Evolutionary conservation across 1,140 invertebrate species (phyloP).

Genomic region (Neodiprion fabricii): DNA sequence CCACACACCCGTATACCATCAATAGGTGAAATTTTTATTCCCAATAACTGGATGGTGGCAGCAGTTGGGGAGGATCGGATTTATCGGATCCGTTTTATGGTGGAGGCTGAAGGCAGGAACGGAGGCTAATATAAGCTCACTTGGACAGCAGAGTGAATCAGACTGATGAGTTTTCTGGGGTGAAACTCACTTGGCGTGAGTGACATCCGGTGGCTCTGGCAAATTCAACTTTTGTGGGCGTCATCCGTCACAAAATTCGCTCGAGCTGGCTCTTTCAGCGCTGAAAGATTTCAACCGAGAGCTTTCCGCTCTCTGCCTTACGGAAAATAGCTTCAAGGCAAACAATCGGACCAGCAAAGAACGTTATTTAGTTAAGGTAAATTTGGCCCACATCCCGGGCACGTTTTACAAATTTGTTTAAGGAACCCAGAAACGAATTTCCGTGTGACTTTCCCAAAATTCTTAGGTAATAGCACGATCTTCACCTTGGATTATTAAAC

Average conservation of each 20-base stretch:
- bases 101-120: too few species aligned
- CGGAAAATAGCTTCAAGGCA: neutral
- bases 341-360: neutral
- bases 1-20: too few species aligned
- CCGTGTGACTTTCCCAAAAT: neutral
- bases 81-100: too few species aligned
- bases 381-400: neutral
- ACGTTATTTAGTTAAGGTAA: neutral
- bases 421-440: neutral
- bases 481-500: too few species aligned
- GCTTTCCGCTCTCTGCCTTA: neutral
- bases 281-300: neutral
- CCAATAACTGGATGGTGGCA: too few species aligned
- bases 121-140: too few species aligned
- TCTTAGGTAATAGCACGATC: neutral
- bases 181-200: neutral
- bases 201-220: slow-evolving; percentile 3
- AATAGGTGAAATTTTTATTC: too few species aligned
- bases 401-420: neutral
- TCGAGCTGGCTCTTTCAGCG: neutral
- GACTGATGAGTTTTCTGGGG: too few species aligned
- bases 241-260: neutral
- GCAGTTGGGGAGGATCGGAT: too few species aligned
- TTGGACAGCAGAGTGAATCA: too few species aligned
- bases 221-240: neutral